phyloP scores from a whole-genome alignment of 1,140 invertebrate genomes.

The Achroia grisella region DNA sequence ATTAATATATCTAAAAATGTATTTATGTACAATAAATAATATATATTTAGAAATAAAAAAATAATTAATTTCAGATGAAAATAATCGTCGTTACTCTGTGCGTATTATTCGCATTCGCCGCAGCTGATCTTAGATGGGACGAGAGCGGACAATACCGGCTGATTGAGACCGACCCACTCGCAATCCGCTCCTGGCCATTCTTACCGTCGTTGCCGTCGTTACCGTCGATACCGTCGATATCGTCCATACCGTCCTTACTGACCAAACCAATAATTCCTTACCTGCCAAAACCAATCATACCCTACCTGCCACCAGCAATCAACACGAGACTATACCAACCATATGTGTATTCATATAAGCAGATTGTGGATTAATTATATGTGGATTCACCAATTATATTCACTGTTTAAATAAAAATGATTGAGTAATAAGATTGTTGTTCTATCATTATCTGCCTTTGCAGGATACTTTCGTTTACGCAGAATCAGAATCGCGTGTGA shows the following conservation, averaged over 20 bases:
- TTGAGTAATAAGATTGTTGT: no score
- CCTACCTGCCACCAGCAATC: no score
- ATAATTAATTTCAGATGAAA: constrained; percentile 7
- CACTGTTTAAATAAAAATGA: no score
- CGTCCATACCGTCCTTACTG: background rate
- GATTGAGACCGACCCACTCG: constrained; percentile 5
- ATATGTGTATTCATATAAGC: background rate
- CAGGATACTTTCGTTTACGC: no score
- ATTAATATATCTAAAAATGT: no score
- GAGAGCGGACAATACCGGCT: constrained; percentile 13
- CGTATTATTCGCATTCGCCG: background rate
- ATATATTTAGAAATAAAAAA: background rate
- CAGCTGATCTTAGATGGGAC: constrained; percentile 10
- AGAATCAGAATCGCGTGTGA: no score
- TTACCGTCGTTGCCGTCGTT: background rate
- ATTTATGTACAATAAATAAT: no score
- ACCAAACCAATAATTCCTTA: no score
- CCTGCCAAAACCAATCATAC: no score
- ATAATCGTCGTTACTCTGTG: background rate
- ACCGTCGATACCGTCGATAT: background rate
- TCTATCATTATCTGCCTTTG: no score
- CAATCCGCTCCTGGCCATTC: no score
- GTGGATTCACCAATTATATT: no score
- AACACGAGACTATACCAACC: background rate
- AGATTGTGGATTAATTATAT: background rate